Percentiles rank a stretch among this genome's conserved stretches.
These are phyloP conservation scores for Urocyon cinereoargenteus DNA, from an alignment of 2,797 vertebrate species.

Conservation along the genomic window DNA sequence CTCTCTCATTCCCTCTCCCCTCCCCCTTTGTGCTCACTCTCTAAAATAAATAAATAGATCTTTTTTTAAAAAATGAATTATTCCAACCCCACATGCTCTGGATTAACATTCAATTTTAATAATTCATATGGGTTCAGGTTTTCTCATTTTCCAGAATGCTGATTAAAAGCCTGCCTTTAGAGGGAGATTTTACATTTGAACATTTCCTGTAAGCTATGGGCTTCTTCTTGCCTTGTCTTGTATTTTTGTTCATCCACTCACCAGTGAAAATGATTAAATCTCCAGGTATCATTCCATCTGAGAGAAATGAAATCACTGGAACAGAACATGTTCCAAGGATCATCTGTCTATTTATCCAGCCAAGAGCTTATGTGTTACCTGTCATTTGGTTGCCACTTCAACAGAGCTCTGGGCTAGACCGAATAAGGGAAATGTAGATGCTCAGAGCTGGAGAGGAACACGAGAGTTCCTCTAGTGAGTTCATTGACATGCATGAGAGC, in stretches of 20 bases:
- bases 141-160: neutral
- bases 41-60: neutral
- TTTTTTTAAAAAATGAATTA: neutral
- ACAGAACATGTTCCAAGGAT: constrained; percentile 62
- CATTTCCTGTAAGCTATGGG: neutral
- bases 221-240: neutral
- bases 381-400: constrained; percentile 41
- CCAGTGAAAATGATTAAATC: constrained; percentile 36
- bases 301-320: constrained; percentile 82
- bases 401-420: neutral
- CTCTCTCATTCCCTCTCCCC: neutral
- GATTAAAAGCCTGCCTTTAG: neutral
- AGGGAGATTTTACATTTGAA: neutral
- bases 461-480: neutral
- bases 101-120: neutral
- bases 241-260: constrained; percentile 7
- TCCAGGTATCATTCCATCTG: constrained; percentile 70
- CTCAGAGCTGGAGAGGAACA: neutral
- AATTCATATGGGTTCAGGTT: neutral
- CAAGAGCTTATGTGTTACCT: constrained; percentile 20
- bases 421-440: neutral
- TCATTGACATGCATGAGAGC: neutral
- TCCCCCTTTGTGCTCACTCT: neutral
- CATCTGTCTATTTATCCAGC: constrained; percentile 57
- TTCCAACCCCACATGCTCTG: neutral